Conservation (phyloP, 2,888 invertebrate genomes). For the Dyspetes luteomarginatus region DNA sequence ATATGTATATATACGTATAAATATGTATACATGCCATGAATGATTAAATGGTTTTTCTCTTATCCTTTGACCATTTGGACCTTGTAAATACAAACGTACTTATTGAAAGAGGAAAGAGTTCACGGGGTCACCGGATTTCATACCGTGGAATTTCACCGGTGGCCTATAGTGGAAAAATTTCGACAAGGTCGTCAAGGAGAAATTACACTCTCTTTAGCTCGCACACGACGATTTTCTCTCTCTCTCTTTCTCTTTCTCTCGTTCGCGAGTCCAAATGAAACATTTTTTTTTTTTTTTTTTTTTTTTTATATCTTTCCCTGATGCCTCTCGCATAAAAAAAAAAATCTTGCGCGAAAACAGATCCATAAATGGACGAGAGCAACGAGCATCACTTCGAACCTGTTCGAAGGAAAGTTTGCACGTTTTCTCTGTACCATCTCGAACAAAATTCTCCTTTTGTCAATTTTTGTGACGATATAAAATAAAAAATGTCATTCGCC, state of each 20-base stretch:
- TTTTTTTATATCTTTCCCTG: background rate
- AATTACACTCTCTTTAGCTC: constrained; percentile 66
- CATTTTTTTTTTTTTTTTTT: constrained; percentile 29
- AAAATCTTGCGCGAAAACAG: background rate
- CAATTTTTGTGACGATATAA: constrained; percentile 18
- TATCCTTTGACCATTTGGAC: constrained; percentile 16
- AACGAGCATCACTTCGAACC: background rate
- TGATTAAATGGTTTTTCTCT: constrained; percentile 42
- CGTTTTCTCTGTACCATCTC: constrained; percentile 26
- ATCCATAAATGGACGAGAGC: constrained; percentile 43
- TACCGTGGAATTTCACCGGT: constrained; percentile 73
- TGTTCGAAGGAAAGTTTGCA: constrained; percentile 56
- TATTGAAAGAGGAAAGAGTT: constrained; percentile 72
- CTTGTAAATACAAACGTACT: background rate
- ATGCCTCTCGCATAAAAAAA: constrained; percentile 20
- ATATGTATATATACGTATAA: background rate
- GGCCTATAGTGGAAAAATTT: constrained; percentile 66
- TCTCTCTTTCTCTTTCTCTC: constrained; percentile 33
- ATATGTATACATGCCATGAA: background rate
- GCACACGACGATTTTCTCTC: constrained; percentile 23
- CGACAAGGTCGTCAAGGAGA: constrained; percentile 75
- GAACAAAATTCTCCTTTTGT: constrained; percentile 17
- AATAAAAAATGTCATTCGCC: background rate
- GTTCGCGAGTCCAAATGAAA: constrained; percentile 35
- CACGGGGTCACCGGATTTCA: constrained; percentile 73